Evolutionary conservation across 2,888 invertebrate species (phyloP).

Genomic region (Ectropis crepuscularia): DNA sequence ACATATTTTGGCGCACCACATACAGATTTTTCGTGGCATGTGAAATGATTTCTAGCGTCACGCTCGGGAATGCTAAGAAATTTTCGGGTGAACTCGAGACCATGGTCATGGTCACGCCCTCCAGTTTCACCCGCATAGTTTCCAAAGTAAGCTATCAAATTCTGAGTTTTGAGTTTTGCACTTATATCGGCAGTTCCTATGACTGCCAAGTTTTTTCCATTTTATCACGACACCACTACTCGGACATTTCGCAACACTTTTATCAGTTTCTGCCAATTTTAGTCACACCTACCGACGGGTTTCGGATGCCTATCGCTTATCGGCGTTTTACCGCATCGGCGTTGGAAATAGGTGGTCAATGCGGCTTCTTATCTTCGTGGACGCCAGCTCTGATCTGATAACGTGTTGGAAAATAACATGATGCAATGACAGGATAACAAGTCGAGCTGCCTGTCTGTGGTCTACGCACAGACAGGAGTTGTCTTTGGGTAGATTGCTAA

Average conservation of each 20-base stretch:
- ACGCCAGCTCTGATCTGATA: conserved; percentile 25
- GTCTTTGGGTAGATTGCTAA: no score
- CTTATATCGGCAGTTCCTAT: no score
- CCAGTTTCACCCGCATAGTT: no score
- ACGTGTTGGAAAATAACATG: conserved; percentile 30
- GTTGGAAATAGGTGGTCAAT: background rate
- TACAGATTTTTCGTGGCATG: no score
- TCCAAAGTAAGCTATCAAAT: no score
- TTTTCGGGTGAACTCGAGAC: no score
- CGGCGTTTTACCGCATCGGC: conserved; percentile 11
- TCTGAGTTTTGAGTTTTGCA: no score
- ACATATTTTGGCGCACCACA: no score
- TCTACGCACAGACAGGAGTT: background rate
- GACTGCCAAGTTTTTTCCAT: background rate
- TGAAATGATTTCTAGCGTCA: no score
- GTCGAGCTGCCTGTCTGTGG: conserved; percentile 7
- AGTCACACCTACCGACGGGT: background rate
- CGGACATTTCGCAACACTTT: background rate
- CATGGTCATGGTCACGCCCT: no score
- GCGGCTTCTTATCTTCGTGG: background rate
- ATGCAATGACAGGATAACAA: conserved; percentile 28
- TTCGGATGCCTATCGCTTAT: background rate
- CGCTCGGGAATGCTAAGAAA: no score
- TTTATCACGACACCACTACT: background rate
- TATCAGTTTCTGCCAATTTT: background rate